Evolutionary conservation across 1,140 invertebrate species (phyloP), one percentile per base, ranked within the genome.

Genomic region (Drosophila pseudoobscura): DNA sequence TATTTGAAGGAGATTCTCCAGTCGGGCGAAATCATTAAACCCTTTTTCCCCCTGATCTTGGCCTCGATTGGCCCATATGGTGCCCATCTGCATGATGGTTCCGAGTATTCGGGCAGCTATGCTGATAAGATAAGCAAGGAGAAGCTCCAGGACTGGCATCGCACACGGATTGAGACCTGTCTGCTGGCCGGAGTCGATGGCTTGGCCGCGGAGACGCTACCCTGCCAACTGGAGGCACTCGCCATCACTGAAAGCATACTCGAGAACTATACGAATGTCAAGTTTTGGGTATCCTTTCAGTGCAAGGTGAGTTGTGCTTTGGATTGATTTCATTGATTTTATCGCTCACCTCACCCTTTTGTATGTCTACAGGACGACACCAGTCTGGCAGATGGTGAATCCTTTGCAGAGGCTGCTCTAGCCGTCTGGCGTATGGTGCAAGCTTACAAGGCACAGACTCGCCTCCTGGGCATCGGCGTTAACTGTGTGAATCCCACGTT

Each of bases 1-100:
- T 89, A 77, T 44, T 43, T 88, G 2, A 29, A 17, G 2, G 63
- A 92, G 31, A 52, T 6, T 47, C 60, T 61, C 3, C 60, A 66
- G 17, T 46, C 68, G 4, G 58, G 49, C 15, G 45, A 66, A 9
- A 44, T 13, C 24, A 39, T 60, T 17, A 75, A 43, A 1, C 29
- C 57, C 0, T 46, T 20, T 3, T 24, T 91, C 8, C 94, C 95
- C 1, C 69, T 95, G 24, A 93, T 97, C 45, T 94, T 96, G 45
- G 98, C 96, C 7, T 97, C 97, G 0, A 94, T 98, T 43, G 97
- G 98, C 1, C 97, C 98, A 0, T 98, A 97, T 87, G 98, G 97
- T 0, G 97, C 97, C 4, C 95, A 94, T 71, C 92, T 98, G 4
- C 94, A 96, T 80, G 97, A 99, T 92, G 95, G 95, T 17, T 98